A percentile compares a stretch with the other conserved stretches of the same genome.
Conservation (phyloP, 2,797 vertebrate genomes). For the Pangasius larnaudii region DNA sequence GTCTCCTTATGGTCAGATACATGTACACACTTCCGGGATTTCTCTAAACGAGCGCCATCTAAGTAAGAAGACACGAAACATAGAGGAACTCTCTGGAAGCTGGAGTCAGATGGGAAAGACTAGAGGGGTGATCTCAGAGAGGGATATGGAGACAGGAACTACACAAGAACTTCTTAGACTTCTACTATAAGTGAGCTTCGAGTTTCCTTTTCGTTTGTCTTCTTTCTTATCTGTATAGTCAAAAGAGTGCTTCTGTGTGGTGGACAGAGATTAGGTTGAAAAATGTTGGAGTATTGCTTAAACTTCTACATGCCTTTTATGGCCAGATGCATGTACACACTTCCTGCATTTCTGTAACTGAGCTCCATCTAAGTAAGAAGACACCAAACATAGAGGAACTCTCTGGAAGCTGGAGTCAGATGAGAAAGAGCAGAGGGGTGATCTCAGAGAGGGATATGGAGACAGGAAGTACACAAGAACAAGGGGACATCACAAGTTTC, state of each 20-base stretch:
- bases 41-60: background rate
- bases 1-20: background rate
- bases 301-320: background rate
- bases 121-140: constrained; percentile 18
- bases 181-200: too few relatives aligned
- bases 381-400: constrained; percentile 5
- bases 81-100: constrained; percentile 16
- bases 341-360: constrained; percentile 18
- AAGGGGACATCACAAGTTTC: constrained; percentile 38
- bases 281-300: background rate
- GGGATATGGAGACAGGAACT: constrained; percentile 15
- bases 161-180: constrained; percentile 5
- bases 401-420: constrained; percentile 25
- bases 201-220: background rate
- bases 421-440: constrained; percentile 31
- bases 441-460: constrained; percentile 20
- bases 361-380: background rate
- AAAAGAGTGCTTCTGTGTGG: background rate
- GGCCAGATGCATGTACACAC: background rate
- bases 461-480: constrained; percentile 38
- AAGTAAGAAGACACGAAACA: constrained; percentile 6
- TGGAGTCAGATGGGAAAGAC: constrained; percentile 28
- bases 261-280: background rate
- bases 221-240: background rate
- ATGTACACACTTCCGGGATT: constrained; percentile 26